Conservation (phyloP, 2,113 vertebrate genomes). For the Panurus biarmicus region DNA sequence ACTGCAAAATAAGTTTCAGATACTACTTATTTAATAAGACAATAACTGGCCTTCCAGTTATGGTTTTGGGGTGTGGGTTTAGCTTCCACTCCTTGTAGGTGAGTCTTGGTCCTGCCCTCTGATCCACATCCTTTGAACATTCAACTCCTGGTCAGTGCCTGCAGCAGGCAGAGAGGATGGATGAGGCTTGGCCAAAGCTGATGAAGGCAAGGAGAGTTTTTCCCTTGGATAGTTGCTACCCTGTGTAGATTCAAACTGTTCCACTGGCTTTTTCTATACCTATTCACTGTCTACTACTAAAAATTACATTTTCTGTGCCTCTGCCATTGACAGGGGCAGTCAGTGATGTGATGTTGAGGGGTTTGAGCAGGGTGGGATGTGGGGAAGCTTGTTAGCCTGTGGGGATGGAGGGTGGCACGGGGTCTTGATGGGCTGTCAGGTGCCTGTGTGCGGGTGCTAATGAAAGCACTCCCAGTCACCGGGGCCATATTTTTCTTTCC, state of each 20-base stretch:
- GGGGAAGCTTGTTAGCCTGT: not conserved
- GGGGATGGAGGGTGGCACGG: not conserved
- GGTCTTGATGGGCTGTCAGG: slow-evolving; percentile 24
- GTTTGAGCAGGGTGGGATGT: not conserved
- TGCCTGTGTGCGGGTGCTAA: slow-evolving; percentile 35
- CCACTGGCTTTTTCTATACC: not conserved
- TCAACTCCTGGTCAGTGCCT: not conserved
- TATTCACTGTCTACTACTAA: not conserved
- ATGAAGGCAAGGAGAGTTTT: not conserved
- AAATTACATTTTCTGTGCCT: not conserved
- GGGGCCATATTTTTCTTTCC: slow-evolving; percentile 35
- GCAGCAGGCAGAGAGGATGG: not conserved
- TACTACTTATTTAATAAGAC: not conserved
- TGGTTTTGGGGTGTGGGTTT: rapidly evolving
- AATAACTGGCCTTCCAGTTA: not conserved
- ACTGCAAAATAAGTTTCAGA: not conserved
- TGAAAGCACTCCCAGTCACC: not conserved
- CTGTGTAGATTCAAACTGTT: not conserved
- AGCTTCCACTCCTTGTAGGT: not conserved
- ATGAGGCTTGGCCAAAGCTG: not conserved
- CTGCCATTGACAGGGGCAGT: rapidly evolving
- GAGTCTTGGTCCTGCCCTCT: not conserved
- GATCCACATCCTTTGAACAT: not conserved
- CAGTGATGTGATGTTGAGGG: not conserved
- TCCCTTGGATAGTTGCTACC: not conserved